phyloP scores from a whole-genome alignment of 1,140 invertebrate species.

The Ditylenchus dipsaci region DNA sequence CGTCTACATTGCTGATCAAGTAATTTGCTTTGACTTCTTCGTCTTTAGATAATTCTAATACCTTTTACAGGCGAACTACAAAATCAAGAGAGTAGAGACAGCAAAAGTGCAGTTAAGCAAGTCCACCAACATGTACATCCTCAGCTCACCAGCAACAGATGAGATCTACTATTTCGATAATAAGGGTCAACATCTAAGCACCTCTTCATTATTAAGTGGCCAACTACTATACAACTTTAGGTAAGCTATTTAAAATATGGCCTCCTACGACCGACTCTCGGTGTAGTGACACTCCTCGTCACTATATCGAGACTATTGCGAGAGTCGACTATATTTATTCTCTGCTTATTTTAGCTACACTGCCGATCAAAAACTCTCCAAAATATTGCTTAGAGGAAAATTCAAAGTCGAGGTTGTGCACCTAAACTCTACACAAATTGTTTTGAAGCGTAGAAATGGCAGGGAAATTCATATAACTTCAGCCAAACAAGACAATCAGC shows the following conservation, averaged over 20 bases:
- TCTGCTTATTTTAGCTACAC: too few relatives aligned
- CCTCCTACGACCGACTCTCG: too few relatives aligned
- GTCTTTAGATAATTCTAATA: neutral
- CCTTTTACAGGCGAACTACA: neutral
- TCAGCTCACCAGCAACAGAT: neutral
- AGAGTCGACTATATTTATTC: too few relatives aligned
- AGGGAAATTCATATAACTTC: too few relatives aligned
- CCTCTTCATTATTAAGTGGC: neutral
- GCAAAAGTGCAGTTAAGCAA: neutral
- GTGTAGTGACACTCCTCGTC: too few relatives aligned
- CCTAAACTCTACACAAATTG: too few relatives aligned
- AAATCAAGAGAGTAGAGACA: neutral
- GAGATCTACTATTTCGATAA: neutral
- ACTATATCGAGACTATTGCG: too few relatives aligned
- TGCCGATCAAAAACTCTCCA: too few relatives aligned
- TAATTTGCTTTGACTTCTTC: neutral
- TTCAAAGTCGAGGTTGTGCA: too few relatives aligned
- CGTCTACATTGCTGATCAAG: constrained; percentile 11
- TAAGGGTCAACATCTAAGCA: neutral
- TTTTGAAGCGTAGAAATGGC: too few relatives aligned
- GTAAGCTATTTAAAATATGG: neutral
- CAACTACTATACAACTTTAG: neutral
- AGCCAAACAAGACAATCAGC: too few relatives aligned
- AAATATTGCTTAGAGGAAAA: too few relatives aligned
- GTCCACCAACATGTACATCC: neutral